Evolutionary conservation across 2,113 vertebrate species (phyloP).

Genomic region (Python bivittatus): DNA sequence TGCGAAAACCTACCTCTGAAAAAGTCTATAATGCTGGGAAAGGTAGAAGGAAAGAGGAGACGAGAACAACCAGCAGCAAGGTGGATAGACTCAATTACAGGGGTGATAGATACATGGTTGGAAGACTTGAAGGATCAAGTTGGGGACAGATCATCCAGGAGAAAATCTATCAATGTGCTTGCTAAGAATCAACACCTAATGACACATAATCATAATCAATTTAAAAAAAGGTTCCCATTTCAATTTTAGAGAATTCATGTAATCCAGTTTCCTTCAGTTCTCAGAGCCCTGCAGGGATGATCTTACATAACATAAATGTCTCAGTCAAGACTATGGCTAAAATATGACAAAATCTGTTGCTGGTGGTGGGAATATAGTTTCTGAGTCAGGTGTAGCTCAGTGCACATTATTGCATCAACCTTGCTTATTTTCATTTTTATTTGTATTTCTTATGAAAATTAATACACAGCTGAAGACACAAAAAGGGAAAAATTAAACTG

Average conservation of each 20-base stretch:
- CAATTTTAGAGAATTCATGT: neutral
- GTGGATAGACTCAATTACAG: too few relatives aligned
- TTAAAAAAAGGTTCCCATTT: too few relatives aligned
- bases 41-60: too few relatives aligned
- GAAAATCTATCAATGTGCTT: too few relatives aligned
- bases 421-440: neutral
- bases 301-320: neutral
- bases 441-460: neutral
- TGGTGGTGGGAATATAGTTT: neutral
- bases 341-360: slow-evolving; percentile 6
- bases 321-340: neutral
- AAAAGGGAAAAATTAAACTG: neutral
- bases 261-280: neutral
- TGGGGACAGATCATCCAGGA: too few relatives aligned
- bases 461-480: neutral
- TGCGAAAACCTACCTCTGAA: too few relatives aligned
- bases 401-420: neutral
- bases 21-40: too few relatives aligned
- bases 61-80: too few relatives aligned
- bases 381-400: neutral
- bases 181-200: too few relatives aligned
- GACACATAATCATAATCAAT: too few relatives aligned
- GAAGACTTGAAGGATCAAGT: too few relatives aligned
- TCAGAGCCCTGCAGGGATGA: neutral
- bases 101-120: too few relatives aligned